A percentile compares a stretch with the other conserved stretches of the same genome.
These are phyloP conservation scores for Chouioia cunea DNA, from an alignment of 2,888 invertebrate species.

Conservation along the genomic window DNA sequence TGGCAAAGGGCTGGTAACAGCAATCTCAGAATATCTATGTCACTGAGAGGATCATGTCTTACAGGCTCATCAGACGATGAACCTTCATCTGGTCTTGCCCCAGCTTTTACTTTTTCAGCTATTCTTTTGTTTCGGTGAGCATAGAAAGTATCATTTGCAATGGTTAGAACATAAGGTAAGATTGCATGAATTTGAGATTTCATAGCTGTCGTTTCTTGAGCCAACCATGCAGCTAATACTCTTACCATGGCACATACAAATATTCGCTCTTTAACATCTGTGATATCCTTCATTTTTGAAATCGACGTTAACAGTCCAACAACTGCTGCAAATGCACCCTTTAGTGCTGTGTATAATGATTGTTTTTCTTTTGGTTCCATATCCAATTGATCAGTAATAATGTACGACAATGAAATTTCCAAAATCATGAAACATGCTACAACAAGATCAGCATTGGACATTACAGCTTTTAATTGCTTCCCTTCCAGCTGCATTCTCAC, in stretches of 20 bases:
- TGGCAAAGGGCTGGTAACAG: conserved; percentile 92
- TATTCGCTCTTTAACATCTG: conserved; percentile 78
- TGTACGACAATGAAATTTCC: conserved; percentile 83
- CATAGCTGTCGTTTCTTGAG: conserved; percentile 91
- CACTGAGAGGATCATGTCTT: conserved; percentile 70
- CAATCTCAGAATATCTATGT: conserved; percentile 82
- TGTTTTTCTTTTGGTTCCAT: conserved; percentile 92
- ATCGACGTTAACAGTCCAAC: conserved; percentile 81
- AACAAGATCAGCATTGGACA: conserved; percentile 82
- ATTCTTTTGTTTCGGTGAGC: conserved; percentile 78
- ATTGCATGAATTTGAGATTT: conserved; percentile 84
- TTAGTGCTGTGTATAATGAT: conserved; percentile 88
- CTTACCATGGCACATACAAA: conserved; percentile 89
- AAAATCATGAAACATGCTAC: conserved; percentile 86
- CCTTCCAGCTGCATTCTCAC: conserved; percentile 94
- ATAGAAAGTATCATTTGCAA: conserved; percentile 87
- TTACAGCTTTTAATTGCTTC: conserved; percentile 83
- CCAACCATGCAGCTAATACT: conserved; percentile 89
- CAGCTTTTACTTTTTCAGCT: conserved; percentile 77
- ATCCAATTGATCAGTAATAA: conserved; percentile 85
- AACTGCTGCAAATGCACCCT: conserved; percentile 88
- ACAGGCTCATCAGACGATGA: conserved; percentile 59
- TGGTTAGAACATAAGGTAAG: conserved; percentile 83
- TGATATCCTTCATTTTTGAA: conserved; percentile 79
- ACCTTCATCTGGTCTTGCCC: conserved; percentile 66